Conservation (phyloP, 2,888 invertebrate species). For the Philaethria dido region DNA sequence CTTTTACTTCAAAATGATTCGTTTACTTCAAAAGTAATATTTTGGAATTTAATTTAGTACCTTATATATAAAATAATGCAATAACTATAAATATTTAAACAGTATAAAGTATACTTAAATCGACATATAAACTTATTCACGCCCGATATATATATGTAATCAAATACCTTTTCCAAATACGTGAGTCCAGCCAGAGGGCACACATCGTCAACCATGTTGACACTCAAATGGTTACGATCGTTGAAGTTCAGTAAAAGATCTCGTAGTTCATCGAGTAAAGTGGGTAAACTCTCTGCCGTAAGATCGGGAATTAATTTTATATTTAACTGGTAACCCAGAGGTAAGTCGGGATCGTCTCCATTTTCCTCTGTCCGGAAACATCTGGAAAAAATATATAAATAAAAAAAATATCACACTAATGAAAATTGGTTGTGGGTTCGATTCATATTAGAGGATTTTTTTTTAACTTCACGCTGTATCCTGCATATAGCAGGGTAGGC, state of each 20-base stretch:
- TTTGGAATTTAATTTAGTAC: too few species aligned
- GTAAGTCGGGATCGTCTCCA: constrained; percentile 49
- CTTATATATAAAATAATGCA: too few species aligned
- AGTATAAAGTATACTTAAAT: too few species aligned
- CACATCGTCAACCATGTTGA: constrained; percentile 70
- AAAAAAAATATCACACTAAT: not conserved
- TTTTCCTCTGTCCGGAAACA: constrained; percentile 80
- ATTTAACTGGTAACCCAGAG: constrained; percentile 78
- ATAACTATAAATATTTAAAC: too few species aligned
- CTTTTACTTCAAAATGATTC: too few species aligned
- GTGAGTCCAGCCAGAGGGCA: constrained; percentile 79
- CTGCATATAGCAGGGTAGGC: not conserved
- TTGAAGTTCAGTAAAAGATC: constrained; percentile 48
- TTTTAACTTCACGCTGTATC: not conserved
- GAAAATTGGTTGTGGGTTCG: too few species aligned
- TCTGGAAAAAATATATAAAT: constrained; percentile 51
- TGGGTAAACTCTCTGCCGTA: constrained; percentile 55
- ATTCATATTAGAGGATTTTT: too few species aligned
- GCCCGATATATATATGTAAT: too few species aligned
- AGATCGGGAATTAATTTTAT: constrained; percentile 76
- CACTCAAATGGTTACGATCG: constrained; percentile 55
- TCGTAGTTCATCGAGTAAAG: constrained; percentile 64
- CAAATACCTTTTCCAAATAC: constrained; percentile 79
- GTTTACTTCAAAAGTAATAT: too few species aligned
- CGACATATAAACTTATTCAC: too few species aligned